Conservation (phyloP, 2,113 vertebrate genomes). For the Ardeotis arabs region DNA sequence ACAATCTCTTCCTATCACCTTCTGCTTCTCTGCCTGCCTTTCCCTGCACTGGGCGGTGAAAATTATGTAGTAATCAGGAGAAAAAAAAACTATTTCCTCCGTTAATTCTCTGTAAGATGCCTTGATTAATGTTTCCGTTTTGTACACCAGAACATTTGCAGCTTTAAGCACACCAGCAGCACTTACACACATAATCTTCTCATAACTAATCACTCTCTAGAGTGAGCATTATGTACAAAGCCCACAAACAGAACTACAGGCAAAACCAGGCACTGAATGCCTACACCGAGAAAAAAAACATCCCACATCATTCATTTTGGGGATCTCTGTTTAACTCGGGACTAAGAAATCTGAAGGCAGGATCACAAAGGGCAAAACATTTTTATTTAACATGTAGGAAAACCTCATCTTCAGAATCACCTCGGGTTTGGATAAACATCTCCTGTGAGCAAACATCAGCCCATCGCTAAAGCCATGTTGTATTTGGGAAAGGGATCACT, state of each 20-base stretch:
- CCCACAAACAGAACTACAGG: not conserved
- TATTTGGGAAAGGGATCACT: not conserved
- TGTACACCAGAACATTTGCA: not conserved
- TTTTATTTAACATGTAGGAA: not conserved
- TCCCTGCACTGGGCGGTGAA: not conserved
- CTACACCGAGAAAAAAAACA: not conserved
- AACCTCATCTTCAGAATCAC: not conserved
- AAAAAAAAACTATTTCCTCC: slow-evolving; percentile 27
- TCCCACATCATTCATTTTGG: not conserved
- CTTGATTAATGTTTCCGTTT: slow-evolving; percentile 55
- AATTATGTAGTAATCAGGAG: not conserved
- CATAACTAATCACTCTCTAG: not conserved
- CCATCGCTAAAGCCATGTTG: not conserved
- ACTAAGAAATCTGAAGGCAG: not conserved
- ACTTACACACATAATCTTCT: not conserved
- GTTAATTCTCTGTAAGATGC: slow-evolving; percentile 38
- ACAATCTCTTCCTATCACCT: not conserved
- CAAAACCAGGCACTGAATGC: not conserved
- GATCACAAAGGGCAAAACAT: not conserved
- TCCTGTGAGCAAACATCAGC: not conserved
- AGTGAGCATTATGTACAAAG: not conserved
- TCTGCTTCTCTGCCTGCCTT: not conserved
- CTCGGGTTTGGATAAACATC: not conserved
- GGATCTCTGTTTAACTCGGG: not conserved
- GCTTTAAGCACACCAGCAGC: slow-evolving; percentile 6